A percentile compares a stretch with the other conserved stretches of the same genome.
Conservation (phyloP, 2,797 vertebrate species). For the Siniperca undulata region DNA sequence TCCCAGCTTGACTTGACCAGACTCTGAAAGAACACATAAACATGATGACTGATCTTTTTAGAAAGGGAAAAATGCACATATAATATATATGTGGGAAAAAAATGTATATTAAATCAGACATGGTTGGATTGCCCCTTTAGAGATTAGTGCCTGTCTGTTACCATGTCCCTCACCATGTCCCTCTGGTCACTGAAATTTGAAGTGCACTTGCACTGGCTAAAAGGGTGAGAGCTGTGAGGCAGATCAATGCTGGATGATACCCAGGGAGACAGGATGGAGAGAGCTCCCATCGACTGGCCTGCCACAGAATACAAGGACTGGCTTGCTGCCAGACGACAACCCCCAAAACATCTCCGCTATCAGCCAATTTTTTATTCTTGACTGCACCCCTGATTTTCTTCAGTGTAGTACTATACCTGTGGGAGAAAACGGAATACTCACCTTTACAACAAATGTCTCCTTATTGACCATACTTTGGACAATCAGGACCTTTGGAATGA, state of each 20-base stretch:
- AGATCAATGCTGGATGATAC: slow-evolving; percentile 72
- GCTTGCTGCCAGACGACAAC: slow-evolving; percentile 38
- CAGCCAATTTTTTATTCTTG: neutral
- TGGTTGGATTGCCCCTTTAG: slow-evolving; percentile 4
- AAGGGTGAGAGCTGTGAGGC: slow-evolving; percentile 72
- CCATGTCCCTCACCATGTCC: slow-evolving; percentile 35
- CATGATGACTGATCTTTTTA: slow-evolving; percentile 1
- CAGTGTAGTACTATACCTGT: neutral
- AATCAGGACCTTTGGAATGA: slow-evolving; percentile 89
- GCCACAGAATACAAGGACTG: slow-evolving; percentile 39
- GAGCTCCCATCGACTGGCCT: slow-evolving; percentile 59
- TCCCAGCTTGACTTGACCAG: slow-evolving; percentile 92
- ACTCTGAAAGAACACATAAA: slow-evolving; percentile 84
- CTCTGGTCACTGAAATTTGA: slow-evolving; percentile 72
- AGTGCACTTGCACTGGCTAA: slow-evolving; percentile 56
- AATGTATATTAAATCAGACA: neutral
- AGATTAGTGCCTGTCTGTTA: slow-evolving; percentile 25
- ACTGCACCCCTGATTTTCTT: neutral
- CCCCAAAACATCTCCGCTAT: slow-evolving; percentile 24
- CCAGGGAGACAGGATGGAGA: slow-evolving; percentile 62
- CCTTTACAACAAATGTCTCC: slow-evolving; percentile 95
- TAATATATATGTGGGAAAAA: neutral
- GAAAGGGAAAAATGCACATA: neutral
- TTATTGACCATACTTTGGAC: slow-evolving; percentile 92
- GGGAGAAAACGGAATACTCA: slow-evolving; percentile 70